Percentiles rank a stretch among this genome's conserved stretches.
Conservation (phyloP, 2,888 invertebrate genomes). For the Andrena bicolor region DNA sequence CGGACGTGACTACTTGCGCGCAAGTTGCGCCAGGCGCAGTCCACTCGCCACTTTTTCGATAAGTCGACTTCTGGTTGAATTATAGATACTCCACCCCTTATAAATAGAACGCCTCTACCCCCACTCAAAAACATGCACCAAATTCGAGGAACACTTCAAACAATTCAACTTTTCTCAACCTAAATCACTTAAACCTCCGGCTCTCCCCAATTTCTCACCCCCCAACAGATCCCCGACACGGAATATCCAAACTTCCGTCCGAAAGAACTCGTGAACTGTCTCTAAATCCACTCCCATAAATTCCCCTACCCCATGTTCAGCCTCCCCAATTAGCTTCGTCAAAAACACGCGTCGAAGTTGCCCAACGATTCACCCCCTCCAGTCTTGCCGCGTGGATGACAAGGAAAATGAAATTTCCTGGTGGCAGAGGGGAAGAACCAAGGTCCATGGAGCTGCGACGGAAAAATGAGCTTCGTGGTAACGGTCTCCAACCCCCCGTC, state of each 20-base stretch:
- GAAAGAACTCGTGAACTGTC: conserved; percentile 12
- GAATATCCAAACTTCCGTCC: not conserved
- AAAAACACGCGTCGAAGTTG: conserved; percentile 45
- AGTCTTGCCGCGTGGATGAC: conserved; percentile 20
- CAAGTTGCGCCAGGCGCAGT: not conserved
- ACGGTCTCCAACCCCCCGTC: conserved; percentile 10
- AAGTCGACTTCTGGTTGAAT: too few relatives aligned
- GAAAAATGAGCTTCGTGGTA: conserved; percentile 41
- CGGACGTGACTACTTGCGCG: conserved; percentile 43
- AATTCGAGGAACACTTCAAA: too few relatives aligned
- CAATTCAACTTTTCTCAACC: too few relatives aligned
- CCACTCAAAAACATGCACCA: too few relatives aligned
- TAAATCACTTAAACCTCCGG: not conserved
- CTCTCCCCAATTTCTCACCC: not conserved
- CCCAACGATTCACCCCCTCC: not conserved
- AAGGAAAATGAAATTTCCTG: conserved; percentile 51
- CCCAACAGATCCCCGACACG: not conserved
- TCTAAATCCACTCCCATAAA: conserved; percentile 4
- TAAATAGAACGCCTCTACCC: too few relatives aligned
- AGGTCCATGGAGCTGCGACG: conserved; percentile 40
- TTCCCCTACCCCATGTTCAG: not conserved
- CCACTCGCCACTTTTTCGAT: too few relatives aligned
- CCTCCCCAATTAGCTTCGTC: conserved; percentile 42
- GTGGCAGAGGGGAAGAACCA: conserved; percentile 24
- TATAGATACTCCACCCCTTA: too few relatives aligned